Evolutionary conservation across 2,113 vertebrate species (phyloP).

Genomic region (Benthochromis sp.): DNA sequence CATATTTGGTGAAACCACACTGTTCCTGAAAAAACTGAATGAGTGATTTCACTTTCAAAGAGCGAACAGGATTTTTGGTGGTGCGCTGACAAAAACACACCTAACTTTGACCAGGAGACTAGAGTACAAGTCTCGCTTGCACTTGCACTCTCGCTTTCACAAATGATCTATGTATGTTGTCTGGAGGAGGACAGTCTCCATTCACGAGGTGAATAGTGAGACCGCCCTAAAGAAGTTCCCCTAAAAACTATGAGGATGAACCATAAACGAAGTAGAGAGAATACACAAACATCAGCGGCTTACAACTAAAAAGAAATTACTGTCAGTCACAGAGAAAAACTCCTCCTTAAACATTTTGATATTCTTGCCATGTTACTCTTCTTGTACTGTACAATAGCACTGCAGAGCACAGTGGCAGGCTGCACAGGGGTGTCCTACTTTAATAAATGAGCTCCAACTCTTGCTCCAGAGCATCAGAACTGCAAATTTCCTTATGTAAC

Average conservation of each 20-base stretch:
- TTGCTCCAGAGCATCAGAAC: slow-evolving; percentile 6
- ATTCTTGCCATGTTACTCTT: slow-evolving; percentile 62
- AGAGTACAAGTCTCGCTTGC: neutral
- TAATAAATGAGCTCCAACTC: slow-evolving; percentile 41
- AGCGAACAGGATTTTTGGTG: neutral
- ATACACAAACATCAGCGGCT: slow-evolving; percentile 33
- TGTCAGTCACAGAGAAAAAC: slow-evolving; percentile 52
- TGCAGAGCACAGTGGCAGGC: slow-evolving; percentile 16
- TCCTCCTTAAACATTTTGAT: slow-evolving; percentile 46
- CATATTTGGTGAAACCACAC: neutral
- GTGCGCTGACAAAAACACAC: neutral
- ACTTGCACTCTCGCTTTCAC: neutral
- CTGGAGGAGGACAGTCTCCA: neutral
- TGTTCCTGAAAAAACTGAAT: rapidly evolving
- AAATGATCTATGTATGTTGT: neutral
- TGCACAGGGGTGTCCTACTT: slow-evolving; percentile 44
- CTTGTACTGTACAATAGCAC: slow-evolving; percentile 27
- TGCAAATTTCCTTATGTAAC: slow-evolving; percentile 6
- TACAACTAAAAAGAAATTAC: slow-evolving; percentile 15
- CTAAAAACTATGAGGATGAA: neutral
- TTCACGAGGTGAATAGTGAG: neutral
- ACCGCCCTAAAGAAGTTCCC: slow-evolving; percentile 17
- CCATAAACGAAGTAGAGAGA: slow-evolving; percentile 27
- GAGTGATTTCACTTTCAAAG: neutral
- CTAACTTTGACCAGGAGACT: neutral